Evolutionary conservation across 2,113 vertebrate species (phyloP).

Genomic region (Hemicordylus capensis): DNA sequence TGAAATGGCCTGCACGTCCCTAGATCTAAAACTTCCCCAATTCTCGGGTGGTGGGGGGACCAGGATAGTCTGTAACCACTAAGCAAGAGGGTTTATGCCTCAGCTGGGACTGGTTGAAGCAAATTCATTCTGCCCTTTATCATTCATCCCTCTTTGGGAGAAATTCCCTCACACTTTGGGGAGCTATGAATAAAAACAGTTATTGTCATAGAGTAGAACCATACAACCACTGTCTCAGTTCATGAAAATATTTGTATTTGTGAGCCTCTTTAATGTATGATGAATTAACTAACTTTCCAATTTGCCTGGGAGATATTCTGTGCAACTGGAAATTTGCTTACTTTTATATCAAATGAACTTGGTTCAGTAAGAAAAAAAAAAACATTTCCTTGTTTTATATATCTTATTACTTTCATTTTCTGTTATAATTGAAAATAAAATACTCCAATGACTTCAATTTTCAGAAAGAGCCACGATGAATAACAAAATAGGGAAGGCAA

Average conservation of each 20-base stretch:
- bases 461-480: neutral
- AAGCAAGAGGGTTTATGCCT: neutral
- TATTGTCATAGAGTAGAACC: neutral
- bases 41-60: too few relatives aligned
- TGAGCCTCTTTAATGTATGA: neutral
- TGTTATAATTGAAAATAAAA: conserved; percentile 1
- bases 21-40: too few relatives aligned
- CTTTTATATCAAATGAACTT: neutral
- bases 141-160: neutral
- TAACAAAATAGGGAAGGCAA: neutral
- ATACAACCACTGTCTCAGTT: neutral
- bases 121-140: neutral
- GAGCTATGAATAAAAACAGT: neutral
- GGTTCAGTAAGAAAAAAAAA: neutral
- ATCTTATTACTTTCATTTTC: neutral
- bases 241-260: neutral
- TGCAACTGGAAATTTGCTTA: neutral
- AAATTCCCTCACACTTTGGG: neutral
- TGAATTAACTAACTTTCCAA: neutral
- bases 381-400: neutral
- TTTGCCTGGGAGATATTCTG: neutral
- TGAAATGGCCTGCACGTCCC: too few relatives aligned
- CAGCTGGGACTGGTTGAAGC: too few relatives aligned
- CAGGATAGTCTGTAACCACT: neutral
- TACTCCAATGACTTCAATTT: neutral